Evolutionary conservation across 2,797 vertebrate genomes (phyloP), one percentile per base, ranked within the genome.

Genomic region (Hyperoplus lanceolatus): DNA sequence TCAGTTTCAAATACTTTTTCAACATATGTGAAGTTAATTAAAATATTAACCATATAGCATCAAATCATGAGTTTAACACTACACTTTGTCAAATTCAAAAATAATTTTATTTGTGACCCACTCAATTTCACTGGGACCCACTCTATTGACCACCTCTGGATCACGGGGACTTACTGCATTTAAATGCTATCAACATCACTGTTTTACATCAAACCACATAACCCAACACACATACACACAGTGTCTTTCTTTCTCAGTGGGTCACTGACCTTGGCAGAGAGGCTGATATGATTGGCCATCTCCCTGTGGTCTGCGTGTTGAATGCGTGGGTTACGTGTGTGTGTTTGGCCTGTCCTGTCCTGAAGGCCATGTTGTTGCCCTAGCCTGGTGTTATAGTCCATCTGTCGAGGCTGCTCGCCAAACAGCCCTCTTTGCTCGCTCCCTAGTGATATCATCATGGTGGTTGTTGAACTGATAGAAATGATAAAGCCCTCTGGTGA

Each of bases 321-420:
- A 68, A 49, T 65, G 73, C 58, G 71, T 80, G 82, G 82, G 81
- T 75, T 73, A 16, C 54, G 16, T 74, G 83, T 65, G 80, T 84
- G 87, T 79, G 77, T 80, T 82, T 82, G 84, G 73, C 84, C 70
- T 58, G 78, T 70, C 45, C 46, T 12, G 71, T 74, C 78, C 86
- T 86, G 77, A 51, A 75, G 82, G 84, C 84, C 83, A 75, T 89
- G 85, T 89, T 89, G 80, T 79, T 84, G 90, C 83, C 85, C 81
- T 75, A 67, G 86, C 86, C 87, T 81, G 87, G 90, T 89, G 90
- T 91, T 90, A 71, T 64, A 67, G 82, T 91, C 92, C 93, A 92
- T 94, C 92, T 93, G 92, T 93, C 84, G 57, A 73, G 92, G 93
- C 91, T 69, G 81, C 49, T 29, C 56, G 88, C 93, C 93, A 93